Base-by-base conservation (phyloP, 2,888 invertebrate species). In the Cyaniris semiargus region DNA sequence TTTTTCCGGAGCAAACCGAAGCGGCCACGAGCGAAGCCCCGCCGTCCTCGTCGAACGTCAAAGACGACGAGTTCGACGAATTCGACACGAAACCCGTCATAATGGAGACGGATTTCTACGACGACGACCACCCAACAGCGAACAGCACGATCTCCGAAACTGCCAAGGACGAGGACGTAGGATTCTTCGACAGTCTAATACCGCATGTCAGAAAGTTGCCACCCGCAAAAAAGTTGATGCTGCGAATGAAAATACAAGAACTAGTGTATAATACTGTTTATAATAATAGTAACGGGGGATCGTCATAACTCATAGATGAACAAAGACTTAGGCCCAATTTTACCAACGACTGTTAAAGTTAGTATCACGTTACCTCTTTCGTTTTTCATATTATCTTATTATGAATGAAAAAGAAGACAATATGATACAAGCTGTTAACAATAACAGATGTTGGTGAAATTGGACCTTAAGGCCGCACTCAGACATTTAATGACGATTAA, bases 241-340 rank as follows among this genome's bases (percentile, higher is more conserved):
- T 94, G 1, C 83, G 94, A 77, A 94, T 94, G 92, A 94, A 94
- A 80, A 94, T 94, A 10, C 94, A 94, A 74, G 94, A 94, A 78
- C 76, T 94, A 70, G 92, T 94, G 8, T 94, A 94, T 80, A 93
- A 94, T 82, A 93, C 93, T 1, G 94, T 94, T 0, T 94, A 94
- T 81, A 93, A 87, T 81, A 89, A 92, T 74, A 85, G 27, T 15
- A 66, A 18, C 31, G 15, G 27, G 27, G 66, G 15, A 66, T 31
- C 66, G 1, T 31, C 66, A 10, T 38, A 38, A 34, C 31, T 31
- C 34, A 7, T 34, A 34, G 8, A 34, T 7, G 34, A 34, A 34
- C 34, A 7, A 34, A 34, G 5, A 34, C 34, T 8, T n/a, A n/a
- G n/a, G n/a, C 27, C 27, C 27, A 27, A 27, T 27, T 27, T 27